Base-by-base conservation (phyloP, 2,113 vertebrate genomes). In the Callaeas wilsoni region DNA sequence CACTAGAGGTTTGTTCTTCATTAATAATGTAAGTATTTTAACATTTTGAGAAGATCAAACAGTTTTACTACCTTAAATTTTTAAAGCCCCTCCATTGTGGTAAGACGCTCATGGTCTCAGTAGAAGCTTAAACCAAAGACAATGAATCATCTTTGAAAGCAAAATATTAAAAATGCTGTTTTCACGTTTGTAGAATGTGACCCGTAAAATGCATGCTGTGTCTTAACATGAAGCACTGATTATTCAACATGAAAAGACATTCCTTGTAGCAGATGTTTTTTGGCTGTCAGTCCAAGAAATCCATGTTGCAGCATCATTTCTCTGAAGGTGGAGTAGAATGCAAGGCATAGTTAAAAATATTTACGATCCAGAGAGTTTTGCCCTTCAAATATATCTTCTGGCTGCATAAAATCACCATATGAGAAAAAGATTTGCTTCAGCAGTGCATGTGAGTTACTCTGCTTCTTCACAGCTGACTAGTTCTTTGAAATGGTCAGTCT, bases 371-470 rank as follows among this genome's bases (percentile, higher is more conserved):
- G 68, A 57, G 42, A 30, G 50, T 76, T 91, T 85, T 64, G 70
- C 49, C 81, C 37, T 96, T 97, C 87, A 89, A 83, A 90, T 74
- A 81, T 77, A 75, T 83, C 60, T 90, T 59, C 85, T 82, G 84
- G 50, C 57, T 86, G n/a, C 80, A 77, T 70, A 80, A 95, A 95
- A 93, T 82, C 63, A 87, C 32, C 60, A 78, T 82, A 76, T 93
- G 91, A 90, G 70, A 64, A 53, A 82, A 89, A 93, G 37, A 44
- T 84, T 27, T 41, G 41, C 64, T 95, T 89, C 84, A 79, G 9
- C 37, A 79, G 77, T 53, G 39, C 78, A 13, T 53, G 6, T 56
- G 63, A 95, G 42, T 64, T 71, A 55, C 23, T 94, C 91, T 89
- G n/a, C 59, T 83, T 87, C 81, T 94, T 82, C 88, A 64, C 37